These are phyloP conservation scores for Limnephilus lunatus DNA, from an alignment of 2,888 invertebrate species.

Conservation along the genomic window DNA sequence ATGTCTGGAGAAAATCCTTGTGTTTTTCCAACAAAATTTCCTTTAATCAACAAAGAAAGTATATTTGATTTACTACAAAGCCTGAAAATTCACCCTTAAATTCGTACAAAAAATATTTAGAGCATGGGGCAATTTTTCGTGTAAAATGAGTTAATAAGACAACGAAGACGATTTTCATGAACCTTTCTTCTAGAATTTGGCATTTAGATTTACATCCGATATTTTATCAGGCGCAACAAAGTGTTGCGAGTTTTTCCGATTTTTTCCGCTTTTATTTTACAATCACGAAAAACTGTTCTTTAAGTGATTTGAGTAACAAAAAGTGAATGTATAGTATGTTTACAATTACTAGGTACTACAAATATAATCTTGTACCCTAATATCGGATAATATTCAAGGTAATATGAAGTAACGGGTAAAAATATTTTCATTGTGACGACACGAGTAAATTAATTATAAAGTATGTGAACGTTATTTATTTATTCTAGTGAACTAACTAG, in stretches of 20 bases:
- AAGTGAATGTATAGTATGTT: background rate
- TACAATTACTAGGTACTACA: background rate
- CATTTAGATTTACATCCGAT: background rate
- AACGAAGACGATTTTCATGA: background rate
- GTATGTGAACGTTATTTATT: background rate
- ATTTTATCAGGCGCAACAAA: background rate
- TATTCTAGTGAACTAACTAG: too few relatives aligned
- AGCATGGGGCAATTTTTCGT: background rate
- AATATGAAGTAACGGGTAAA: background rate
- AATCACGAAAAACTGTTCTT: background rate
- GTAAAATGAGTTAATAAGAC: background rate
- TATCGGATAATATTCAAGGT: background rate
- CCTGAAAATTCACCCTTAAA: background rate
- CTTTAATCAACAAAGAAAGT: background rate
- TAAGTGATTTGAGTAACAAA: background rate
- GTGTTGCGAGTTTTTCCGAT: background rate
- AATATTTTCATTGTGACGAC: background rate
- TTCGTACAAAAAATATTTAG: background rate
- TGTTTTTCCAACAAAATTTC: background rate
- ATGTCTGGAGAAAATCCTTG: background rate
- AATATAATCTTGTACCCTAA: background rate
- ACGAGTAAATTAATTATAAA: background rate
- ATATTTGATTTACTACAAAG: background rate
- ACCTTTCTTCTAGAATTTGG: background rate
- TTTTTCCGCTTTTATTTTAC: background rate